phyloP scores from a whole-genome alignment of 1,140 invertebrate genomes.

The Trichonephila inaurata region DNA sequence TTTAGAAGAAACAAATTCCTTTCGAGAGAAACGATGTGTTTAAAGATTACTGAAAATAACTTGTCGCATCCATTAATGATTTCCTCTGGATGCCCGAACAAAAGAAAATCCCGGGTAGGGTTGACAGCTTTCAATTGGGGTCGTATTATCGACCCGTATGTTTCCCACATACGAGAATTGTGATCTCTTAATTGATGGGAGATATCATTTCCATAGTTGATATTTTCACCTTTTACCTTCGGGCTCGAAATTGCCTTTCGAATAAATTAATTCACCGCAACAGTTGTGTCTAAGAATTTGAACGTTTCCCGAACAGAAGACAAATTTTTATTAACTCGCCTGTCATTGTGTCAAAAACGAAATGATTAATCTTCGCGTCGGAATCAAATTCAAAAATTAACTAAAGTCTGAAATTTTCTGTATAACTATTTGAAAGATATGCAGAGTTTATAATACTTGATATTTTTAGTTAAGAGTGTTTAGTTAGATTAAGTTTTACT shows the following conservation, averaged over 20 bases:
- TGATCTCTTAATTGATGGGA: slow-evolving; percentile 19
- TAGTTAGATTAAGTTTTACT: too few species aligned
- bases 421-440: too few species aligned
- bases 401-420: too few species aligned
- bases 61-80: slow-evolving; percentile 38
- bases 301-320: too few species aligned
- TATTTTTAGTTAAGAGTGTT: too few species aligned
- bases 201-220: not conserved
- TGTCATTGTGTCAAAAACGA: too few species aligned
- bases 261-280: not conserved
- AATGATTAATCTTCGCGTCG: too few species aligned
- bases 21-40: slow-evolving; percentile 23
- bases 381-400: too few species aligned
- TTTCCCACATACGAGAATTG: not conserved
- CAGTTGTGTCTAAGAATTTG: too few species aligned
- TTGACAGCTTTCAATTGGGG: slow-evolving; percentile 6
- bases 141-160: slow-evolving; percentile 31
- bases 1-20: not conserved
- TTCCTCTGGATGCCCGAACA: not conserved
- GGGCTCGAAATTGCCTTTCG: slow-evolving; percentile 1
- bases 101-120: not conserved
- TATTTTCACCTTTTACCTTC: not conserved
- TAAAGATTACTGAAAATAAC: slow-evolving; percentile 28
- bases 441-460: too few species aligned
- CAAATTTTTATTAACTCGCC: too few species aligned